Conservation (phyloP, 2,888 invertebrate genomes). For the Archips crataeganus region DNA sequence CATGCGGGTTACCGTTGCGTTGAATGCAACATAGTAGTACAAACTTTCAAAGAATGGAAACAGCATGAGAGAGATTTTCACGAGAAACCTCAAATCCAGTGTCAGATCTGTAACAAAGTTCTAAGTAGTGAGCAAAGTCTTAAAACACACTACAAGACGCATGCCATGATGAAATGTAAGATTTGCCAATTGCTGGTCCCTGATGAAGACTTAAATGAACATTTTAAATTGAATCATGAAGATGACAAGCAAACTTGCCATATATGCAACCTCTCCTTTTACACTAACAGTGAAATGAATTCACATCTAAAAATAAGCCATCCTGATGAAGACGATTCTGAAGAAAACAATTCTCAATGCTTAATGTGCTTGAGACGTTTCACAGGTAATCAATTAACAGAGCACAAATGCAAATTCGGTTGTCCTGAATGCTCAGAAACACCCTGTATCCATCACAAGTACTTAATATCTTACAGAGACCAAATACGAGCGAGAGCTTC, state of each 20-base stretch:
- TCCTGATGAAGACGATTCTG: constrained; percentile 45
- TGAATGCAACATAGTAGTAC: constrained; percentile 38
- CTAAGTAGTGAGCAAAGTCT: constrained; percentile 61
- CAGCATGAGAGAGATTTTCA: constrained; percentile 48
- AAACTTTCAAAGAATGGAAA: constrained; percentile 46
- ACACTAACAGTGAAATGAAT: constrained; percentile 54
- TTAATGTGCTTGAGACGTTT: constrained; percentile 60
- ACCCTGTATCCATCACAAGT: constrained; percentile 64
- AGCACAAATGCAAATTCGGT: constrained; percentile 62
- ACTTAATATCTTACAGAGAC: constrained; percentile 60
- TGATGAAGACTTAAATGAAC: constrained; percentile 54
- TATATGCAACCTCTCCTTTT: constrained; percentile 61
- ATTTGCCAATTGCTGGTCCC: constrained; percentile 55
- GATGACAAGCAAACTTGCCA: constrained; percentile 55
- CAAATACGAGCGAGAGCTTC: constrained; percentile 56
- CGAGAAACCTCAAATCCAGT: constrained; percentile 53
- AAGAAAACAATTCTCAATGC: constrained; percentile 46
- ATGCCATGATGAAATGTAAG: constrained; percentile 57
- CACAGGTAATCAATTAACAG: constrained; percentile 50
- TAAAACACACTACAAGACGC: constrained; percentile 60
- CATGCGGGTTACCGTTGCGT: constrained; percentile 36
- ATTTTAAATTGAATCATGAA: constrained; percentile 57
- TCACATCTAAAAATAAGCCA: constrained; percentile 60
- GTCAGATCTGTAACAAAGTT: constrained; percentile 58
- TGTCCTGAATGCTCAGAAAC: constrained; percentile 61